phyloP scores from a whole-genome alignment of 2,113 vertebrate species.

The Strigops habroptila region DNA sequence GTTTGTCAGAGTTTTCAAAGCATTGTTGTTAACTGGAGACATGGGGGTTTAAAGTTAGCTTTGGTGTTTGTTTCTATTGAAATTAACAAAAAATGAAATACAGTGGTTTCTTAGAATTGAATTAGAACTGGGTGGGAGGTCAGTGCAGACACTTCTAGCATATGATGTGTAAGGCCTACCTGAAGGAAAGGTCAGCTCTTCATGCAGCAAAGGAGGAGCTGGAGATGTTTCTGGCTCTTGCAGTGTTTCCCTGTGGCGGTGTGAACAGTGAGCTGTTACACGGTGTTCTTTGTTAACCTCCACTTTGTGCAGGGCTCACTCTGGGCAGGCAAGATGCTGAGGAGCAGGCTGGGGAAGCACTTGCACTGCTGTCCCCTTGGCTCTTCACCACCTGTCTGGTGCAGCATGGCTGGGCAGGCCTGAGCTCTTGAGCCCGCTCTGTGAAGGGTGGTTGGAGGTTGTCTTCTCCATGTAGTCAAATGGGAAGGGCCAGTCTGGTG shows the following conservation, averaged over 20 bases:
- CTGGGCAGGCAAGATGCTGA: not conserved
- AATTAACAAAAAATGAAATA: not conserved
- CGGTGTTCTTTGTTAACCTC: fast-evolving
- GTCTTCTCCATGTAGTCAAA: fast-evolving
- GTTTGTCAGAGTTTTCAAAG: not conserved
- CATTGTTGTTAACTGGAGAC: not conserved
- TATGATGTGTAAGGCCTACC: not conserved
- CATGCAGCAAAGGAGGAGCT: not conserved
- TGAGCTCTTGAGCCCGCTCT: not conserved
- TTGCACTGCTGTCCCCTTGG: not conserved
- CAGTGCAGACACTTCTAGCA: not conserved
- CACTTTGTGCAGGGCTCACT: fast-evolving
- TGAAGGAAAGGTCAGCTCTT: not conserved
- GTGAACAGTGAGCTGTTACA: fast-evolving
- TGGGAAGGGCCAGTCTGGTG: not conserved
- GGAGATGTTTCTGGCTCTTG: not conserved
- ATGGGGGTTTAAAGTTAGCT: not conserved
- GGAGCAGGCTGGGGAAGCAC: fast-evolving
- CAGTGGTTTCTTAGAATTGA: not conserved
- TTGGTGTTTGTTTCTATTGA: not conserved
- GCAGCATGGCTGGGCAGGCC: not conserved
- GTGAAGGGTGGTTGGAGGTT: not conserved
- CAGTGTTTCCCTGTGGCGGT: fast-evolving
- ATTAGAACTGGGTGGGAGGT: not conserved
- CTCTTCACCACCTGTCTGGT: not conserved